These are phyloP conservation scores for Temnothorax unifasciatus DNA, from an alignment of 2,888 invertebrate genomes.

Conservation along the genomic window DNA sequence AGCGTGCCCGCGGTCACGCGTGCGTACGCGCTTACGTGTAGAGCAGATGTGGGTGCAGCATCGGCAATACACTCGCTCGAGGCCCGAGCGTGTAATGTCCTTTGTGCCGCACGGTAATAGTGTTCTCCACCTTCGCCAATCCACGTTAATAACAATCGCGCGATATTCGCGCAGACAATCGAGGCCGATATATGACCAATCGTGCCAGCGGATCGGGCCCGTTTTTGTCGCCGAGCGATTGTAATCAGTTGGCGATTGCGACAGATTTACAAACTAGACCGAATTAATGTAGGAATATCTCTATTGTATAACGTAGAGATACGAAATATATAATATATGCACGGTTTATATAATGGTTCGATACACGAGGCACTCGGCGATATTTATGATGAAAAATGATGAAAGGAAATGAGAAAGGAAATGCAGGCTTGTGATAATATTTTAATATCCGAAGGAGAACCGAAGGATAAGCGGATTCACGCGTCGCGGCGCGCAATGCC, in stretches of 20 bases:
- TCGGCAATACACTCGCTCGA: constrained; percentile 38
- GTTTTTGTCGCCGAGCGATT: constrained; percentile 37
- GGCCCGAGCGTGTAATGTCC: constrained; percentile 67
- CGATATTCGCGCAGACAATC: constrained; percentile 5
- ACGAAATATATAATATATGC: neutral
- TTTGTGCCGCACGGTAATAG: constrained; percentile 66
- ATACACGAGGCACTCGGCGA: neutral
- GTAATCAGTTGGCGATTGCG: neutral
- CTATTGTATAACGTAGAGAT: neutral
- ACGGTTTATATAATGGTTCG: neutral
- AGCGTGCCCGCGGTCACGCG: constrained; percentile 66
- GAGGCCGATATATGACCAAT: neutral
- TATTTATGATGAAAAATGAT: constrained; percentile 27
- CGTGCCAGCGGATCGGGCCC: constrained; percentile 12
- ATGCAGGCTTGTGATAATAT: constrained; percentile 12
- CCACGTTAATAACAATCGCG: constrained; percentile 43
- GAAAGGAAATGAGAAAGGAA: constrained; percentile 2
- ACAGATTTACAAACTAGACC: constrained; percentile 17
- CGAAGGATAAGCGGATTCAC: constrained; percentile 49
- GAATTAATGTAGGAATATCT: neutral
- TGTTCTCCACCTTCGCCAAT: constrained; percentile 21
- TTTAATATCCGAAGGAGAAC: constrained; percentile 33
- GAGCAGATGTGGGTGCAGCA: constrained; percentile 66
- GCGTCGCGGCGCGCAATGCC: constrained; percentile 39
- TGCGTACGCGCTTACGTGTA: constrained; percentile 68